Evolutionary conservation across 2,888 invertebrate species (phyloP).

Genomic region (Acrobasis repandana): DNA sequence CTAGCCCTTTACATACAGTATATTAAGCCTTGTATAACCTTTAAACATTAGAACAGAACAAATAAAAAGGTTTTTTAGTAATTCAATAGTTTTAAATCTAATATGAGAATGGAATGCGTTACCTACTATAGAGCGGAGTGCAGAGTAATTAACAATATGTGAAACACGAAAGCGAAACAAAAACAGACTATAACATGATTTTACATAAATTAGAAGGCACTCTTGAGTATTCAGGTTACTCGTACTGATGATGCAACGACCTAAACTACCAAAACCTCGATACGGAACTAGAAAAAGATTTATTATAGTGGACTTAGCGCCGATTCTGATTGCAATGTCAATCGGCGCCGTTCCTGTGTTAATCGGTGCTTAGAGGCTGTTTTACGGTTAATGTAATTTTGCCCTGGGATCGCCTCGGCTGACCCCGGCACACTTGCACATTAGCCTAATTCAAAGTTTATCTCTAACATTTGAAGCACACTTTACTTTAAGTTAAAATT

Average conservation of each 20-base stretch:
- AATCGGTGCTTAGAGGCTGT: not conserved
- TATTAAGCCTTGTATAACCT: too few relatives aligned
- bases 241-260: slow-evolving; percentile 10
- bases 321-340: too few relatives aligned
- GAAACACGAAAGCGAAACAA: slow-evolving; percentile 11
- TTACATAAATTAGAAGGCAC: slow-evolving; percentile 18
- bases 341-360: not conserved
- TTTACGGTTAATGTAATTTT: not conserved
- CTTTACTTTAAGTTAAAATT: not conserved
- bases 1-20: too few relatives aligned
- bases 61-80: not conserved
- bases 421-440: not conserved
- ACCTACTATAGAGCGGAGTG: not conserved
- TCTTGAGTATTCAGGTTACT: slow-evolving; percentile 11
- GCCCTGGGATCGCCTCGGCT: not conserved
- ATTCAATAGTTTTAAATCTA: too few relatives aligned
- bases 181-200: slow-evolving; percentile 8
- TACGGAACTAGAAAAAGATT: slow-evolving; percentile 7
- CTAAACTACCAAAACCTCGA: slow-evolving; percentile 11
- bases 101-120: too few relatives aligned
- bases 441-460: slow-evolving; percentile 10
- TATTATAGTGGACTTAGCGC: not conserved
- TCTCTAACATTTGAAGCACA: not conserved
- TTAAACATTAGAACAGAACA: too few relatives aligned
- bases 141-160: not conserved